These are phyloP conservation scores for Hirtodrosophila cameraria DNA, from an alignment of 2,888 invertebrate species.

Conservation along the genomic window DNA sequence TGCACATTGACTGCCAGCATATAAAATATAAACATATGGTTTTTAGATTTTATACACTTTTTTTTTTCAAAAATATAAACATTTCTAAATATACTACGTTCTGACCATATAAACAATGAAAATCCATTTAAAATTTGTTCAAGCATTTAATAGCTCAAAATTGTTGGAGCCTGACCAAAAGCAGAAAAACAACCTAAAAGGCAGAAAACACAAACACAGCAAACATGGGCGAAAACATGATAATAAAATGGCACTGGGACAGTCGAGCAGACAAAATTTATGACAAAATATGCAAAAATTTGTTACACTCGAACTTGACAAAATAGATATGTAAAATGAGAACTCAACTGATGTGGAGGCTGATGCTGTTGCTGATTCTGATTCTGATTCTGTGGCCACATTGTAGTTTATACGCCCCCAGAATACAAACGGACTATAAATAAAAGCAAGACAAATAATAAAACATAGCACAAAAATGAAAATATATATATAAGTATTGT, in stretches of 20 bases:
- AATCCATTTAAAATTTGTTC: slow-evolving; percentile 63
- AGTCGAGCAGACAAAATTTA: slow-evolving; percentile 50
- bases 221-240: slow-evolving; percentile 53
- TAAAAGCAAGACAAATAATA: slow-evolving; percentile 39
- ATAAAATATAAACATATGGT: slow-evolving; percentile 5
- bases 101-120: slow-evolving; percentile 47
- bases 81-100: slow-evolving; percentile 44
- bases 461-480: slow-evolving; percentile 11
- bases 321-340: slow-evolving; percentile 34
- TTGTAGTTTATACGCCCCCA: slow-evolving; percentile 53
- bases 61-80: slow-evolving; percentile 28
- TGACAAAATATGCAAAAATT: slow-evolving; percentile 76
- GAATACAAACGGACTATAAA: slow-evolving; percentile 32
- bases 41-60: no score
- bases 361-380: no score
- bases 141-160: slow-evolving; percentile 46
- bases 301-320: slow-evolving; percentile 63
- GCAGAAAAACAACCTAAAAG: slow-evolving; percentile 4
- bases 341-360: not conserved
- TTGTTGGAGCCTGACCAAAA: slow-evolving; percentile 27
- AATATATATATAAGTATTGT: slow-evolving; percentile 16
- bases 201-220: slow-evolving; percentile 17
- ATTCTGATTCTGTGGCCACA: slow-evolving; percentile 26
- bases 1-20: not conserved
- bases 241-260: slow-evolving; percentile 41